Evolutionary conservation across 2,888 invertebrate genomes (phyloP).

Genomic region (Ectemnius lituratus): DNA sequence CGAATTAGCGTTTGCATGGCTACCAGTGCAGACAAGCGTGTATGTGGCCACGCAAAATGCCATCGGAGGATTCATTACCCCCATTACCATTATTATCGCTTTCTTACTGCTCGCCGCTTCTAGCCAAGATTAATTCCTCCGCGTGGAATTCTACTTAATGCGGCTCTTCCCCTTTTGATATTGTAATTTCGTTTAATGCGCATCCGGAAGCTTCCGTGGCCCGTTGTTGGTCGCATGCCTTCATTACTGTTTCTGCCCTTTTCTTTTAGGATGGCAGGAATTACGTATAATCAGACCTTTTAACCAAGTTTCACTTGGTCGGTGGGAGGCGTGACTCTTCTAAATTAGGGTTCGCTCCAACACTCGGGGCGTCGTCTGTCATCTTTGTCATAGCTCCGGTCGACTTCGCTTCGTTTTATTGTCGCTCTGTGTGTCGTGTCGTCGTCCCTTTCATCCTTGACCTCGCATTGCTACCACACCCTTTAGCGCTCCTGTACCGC

Average conservation of each 20-base stretch:
- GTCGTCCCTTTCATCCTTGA: conserved; percentile 58
- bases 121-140: not conserved
- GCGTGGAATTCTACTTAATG: not conserved
- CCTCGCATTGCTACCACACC: conserved; percentile 56
- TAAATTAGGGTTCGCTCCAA: conserved; percentile 42
- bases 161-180: not conserved
- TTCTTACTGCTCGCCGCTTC: not conserved
- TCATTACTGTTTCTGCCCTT: conserved; percentile 6
- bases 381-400: conserved; percentile 58
- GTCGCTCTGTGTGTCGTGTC: conserved; percentile 28
- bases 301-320: conserved; percentile 32
- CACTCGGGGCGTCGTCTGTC: conserved; percentile 49
- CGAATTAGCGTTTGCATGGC: conserved; percentile 30
- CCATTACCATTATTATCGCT: not conserved
- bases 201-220: too few species aligned
- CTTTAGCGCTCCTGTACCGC: conserved; percentile 69
- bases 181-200: too few species aligned
- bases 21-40: not conserved
- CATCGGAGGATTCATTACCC: not conserved
- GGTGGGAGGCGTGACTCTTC: conserved; percentile 40
- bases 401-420: conserved; percentile 45
- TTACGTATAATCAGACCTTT: conserved; percentile 20
- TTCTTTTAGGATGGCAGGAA: conserved; percentile 28
- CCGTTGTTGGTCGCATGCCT: too few species aligned
- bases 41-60: not conserved